phyloP scores from a whole-genome alignment of 2,888 invertebrate genomes.

The Drosophila falleni region DNA sequence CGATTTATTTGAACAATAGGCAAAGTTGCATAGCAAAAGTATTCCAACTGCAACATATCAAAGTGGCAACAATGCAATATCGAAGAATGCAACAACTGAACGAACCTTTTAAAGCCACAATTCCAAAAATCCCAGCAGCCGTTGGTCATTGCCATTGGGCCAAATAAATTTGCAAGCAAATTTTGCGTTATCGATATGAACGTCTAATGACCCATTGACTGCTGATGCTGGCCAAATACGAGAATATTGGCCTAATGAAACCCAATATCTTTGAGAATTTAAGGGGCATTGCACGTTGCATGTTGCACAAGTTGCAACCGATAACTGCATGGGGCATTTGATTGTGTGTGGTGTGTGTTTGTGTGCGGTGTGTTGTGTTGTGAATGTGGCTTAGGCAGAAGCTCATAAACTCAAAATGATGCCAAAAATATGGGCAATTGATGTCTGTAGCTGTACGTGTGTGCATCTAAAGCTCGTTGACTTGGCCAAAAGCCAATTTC shows the following conservation, averaged over 20 bases:
- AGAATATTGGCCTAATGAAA: conserved; percentile 70
- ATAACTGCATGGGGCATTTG: conserved; percentile 16
- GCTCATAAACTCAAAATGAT: conserved; percentile 62
- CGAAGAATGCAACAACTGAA: conserved; percentile 40
- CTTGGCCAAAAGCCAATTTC: conserved; percentile 79
- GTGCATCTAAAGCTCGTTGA: conserved; percentile 55
- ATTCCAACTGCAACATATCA: conserved; percentile 27
- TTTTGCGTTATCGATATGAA: conserved; percentile 62
- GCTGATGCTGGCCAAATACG: conserved; percentile 21
- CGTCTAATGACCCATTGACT: conserved; percentile 72
- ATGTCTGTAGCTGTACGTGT: conserved; percentile 44
- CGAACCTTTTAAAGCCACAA: conserved; percentile 47
- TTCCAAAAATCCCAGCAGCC: conserved; percentile 37
- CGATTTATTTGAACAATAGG: conserved; percentile 25
- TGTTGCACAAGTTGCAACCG: conserved; percentile 45
- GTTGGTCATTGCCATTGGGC: conserved; percentile 27
- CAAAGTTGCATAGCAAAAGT: not conserved
- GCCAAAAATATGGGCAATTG: conserved; percentile 63
- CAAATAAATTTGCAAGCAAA: conserved; percentile 66
- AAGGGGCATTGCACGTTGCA: conserved; percentile 33
- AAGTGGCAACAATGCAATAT: conserved; percentile 1
- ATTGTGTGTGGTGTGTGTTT: conserved; percentile 11
- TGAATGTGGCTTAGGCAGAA: conserved; percentile 21
- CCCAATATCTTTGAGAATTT: conserved; percentile 72
- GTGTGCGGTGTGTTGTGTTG: not conserved